Evolutionary conservation across 1,140 invertebrate genomes (phyloP).

Genomic region (Neuroterus valhalla): DNA sequence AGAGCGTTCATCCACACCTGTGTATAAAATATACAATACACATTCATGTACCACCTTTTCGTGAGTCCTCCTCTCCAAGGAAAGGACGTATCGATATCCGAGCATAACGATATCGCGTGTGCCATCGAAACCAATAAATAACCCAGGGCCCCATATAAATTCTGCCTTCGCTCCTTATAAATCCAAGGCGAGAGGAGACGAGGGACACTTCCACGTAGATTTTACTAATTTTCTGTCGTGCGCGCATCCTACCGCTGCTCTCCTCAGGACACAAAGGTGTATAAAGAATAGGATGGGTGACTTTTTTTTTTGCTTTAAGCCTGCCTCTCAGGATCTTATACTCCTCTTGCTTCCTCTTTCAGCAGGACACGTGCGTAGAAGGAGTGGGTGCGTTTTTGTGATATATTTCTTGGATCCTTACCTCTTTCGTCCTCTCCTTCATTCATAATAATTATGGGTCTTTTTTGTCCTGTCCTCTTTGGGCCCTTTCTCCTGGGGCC

Average conservation of each 20-base stretch:
- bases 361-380: slow-evolving; percentile 52
- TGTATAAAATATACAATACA: slow-evolving; percentile 43
- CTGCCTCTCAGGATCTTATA: slow-evolving; percentile 39
- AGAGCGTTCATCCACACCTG: slow-evolving; percentile 46
- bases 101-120: slow-evolving; percentile 71
- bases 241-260: slow-evolving; percentile 41
- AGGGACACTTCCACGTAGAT: slow-evolving; percentile 71
- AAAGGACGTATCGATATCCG: slow-evolving; percentile 71
- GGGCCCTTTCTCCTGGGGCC: slow-evolving; percentile 65
- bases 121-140: slow-evolving; percentile 74
- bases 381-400: slow-evolving; percentile 64
- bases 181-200: slow-evolving; percentile 62
- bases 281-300: slow-evolving; percentile 57
- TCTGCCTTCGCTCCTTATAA: slow-evolving; percentile 73
- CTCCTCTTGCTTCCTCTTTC: slow-evolving; percentile 39
- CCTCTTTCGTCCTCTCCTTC: slow-evolving; percentile 64
- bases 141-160: slow-evolving; percentile 69
- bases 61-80: slow-evolving; percentile 52
- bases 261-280: slow-evolving; percentile 50
- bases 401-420: slow-evolving; percentile 71
- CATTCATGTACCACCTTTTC: slow-evolving; percentile 51
- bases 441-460: slow-evolving; percentile 71
- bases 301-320: slow-evolving; percentile 38
- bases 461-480: slow-evolving; percentile 66
- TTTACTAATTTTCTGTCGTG: slow-evolving; percentile 74